A percentile compares a stretch with the other conserved stretches of the same genome.
phyloP scores from a whole-genome alignment of 2,797 vertebrate genomes.

The Brachyrhaphis roseni region DNA sequence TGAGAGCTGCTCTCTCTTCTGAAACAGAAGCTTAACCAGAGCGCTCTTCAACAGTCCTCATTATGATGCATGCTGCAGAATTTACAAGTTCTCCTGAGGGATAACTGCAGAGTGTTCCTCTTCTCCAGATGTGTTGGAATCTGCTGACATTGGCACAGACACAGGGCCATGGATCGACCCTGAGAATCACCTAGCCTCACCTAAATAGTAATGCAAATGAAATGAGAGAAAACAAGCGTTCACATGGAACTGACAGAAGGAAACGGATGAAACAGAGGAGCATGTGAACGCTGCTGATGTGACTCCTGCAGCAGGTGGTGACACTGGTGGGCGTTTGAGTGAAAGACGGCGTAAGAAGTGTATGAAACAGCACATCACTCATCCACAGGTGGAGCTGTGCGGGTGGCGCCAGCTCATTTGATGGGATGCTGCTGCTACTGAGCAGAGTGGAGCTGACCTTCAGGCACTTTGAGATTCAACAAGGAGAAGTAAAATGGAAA shows the following conservation, averaged over 20 bases:
- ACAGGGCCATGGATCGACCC: slow-evolving; percentile 18
- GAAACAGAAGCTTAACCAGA: not conserved
- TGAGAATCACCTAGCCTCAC: slow-evolving; percentile 24
- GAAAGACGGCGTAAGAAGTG: slow-evolving; percentile 61
- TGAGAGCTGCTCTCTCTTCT: not conserved
- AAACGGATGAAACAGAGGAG: slow-evolving; percentile 32
- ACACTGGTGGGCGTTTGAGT: slow-evolving; percentile 61
- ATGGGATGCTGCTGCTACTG: slow-evolving; percentile 30
- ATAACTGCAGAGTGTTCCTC: slow-evolving; percentile 21
- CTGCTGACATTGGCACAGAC: slow-evolving; percentile 16
- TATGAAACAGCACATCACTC: slow-evolving; percentile 66
- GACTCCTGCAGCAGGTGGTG: slow-evolving; percentile 60
- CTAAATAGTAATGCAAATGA: slow-evolving; percentile 48
- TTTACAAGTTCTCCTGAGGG: slow-evolving; percentile 63
- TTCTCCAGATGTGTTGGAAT: slow-evolving; percentile 13
- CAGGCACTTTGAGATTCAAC: slow-evolving; percentile 44
- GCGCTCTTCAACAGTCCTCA: slow-evolving; percentile 65
- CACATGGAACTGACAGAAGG: slow-evolving; percentile 23
- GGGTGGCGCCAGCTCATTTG: slow-evolving; percentile 59
- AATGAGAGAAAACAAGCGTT: slow-evolving; percentile 20
- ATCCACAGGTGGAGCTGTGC: slow-evolving; percentile 63
- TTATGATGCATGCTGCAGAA: slow-evolving; percentile 78
- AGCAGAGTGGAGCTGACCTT: slow-evolving; percentile 46
- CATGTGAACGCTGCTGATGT: slow-evolving; percentile 70
- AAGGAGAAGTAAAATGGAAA: slow-evolving; percentile 36